Evolutionary conservation across 2,113 vertebrate species (phyloP), one percentile per base, ranked within the genome.

Genomic region (Urocynchramus pylzowi): DNA sequence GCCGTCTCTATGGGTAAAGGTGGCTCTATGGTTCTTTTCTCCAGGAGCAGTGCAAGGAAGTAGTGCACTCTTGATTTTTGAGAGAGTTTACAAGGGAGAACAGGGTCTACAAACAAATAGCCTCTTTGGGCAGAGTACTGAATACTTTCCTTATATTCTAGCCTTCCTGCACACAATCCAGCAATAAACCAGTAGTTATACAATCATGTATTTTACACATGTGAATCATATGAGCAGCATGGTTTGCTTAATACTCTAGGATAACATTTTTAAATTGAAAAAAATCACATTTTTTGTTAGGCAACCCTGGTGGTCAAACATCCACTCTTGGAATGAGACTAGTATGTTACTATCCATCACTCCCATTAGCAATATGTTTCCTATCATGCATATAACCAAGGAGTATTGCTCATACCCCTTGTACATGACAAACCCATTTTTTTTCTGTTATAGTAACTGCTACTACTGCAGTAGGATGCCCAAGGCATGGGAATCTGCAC

Each of bases 401-500:
- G 26, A 82, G 11, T 24, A 86, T 23, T 93, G 44, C 52, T 91
- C 44, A 69, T 39, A 27, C 35, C 44, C 78, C 57, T 83, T 4
- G 0, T 27, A 49, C 16, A 50, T 49, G 47, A 86, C 18, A 87
- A 89, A 94, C 57, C 5, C 16, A 1, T 42, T 24, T 63, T 39
- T 71, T 75, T 59, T 7, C 52, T 63, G 20, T 6, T 89, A 87
- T 59, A 67, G 20, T 71, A 82, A 65, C 83, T 75, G 68, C 54
- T 76, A 44, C 52, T 74, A 49, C 79, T 81, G 71, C 85, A 70
- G 50, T n/a, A 91, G 69, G 76, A 67, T 90, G 84, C 86, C 88
- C 75, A 57, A 78, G 87, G 94, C 90, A 93, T 88, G 54, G 71
- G 78, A 95, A 95, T 86, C 87, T 79, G 24, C 65, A 90, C 83